These are phyloP conservation scores for Calameuta pallipes DNA, from an alignment of 2,888 invertebrate genomes.

Conservation along the genomic window DNA sequence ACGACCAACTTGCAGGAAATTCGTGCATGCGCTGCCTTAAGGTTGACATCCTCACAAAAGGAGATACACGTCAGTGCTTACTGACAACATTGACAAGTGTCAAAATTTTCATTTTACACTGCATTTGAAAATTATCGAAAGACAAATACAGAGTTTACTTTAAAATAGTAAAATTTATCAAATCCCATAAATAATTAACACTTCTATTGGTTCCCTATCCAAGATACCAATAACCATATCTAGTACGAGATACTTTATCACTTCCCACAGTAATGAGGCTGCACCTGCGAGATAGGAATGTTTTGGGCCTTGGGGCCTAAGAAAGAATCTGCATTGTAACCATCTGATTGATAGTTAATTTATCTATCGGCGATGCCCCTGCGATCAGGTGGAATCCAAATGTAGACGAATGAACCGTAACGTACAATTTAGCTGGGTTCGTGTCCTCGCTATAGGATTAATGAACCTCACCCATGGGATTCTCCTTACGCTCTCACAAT, in stretches of 20 bases:
- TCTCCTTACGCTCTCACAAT: neutral
- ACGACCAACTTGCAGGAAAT: conserved; percentile 49
- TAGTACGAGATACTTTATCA: conserved; percentile 13
- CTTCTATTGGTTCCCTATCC: neutral
- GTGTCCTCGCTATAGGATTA: neutral
- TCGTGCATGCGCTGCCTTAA: conserved; percentile 43
- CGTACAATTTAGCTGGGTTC: neutral
- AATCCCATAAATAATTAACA: neutral
- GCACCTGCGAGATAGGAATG: conserved; percentile 38
- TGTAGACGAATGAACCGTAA: conserved; percentile 17
- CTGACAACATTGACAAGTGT: neutral
- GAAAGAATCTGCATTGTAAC: conserved; percentile 13
- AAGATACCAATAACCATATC: neutral
- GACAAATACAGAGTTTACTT: neutral
- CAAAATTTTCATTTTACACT: neutral
- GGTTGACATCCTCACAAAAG: neutral
- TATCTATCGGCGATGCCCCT: conserved; percentile 15
- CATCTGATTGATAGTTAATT: conserved; percentile 23
- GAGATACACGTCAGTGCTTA: neutral
- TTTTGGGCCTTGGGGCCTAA: conserved; percentile 10
- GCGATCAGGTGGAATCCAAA: conserved; percentile 21
- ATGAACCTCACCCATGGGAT: neutral
- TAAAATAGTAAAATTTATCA: neutral
- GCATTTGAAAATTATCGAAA: neutral
- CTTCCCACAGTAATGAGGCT: conserved; percentile 20